Conservation (phyloP, 2,113 vertebrate genomes). For the Antigone vipio region DNA sequence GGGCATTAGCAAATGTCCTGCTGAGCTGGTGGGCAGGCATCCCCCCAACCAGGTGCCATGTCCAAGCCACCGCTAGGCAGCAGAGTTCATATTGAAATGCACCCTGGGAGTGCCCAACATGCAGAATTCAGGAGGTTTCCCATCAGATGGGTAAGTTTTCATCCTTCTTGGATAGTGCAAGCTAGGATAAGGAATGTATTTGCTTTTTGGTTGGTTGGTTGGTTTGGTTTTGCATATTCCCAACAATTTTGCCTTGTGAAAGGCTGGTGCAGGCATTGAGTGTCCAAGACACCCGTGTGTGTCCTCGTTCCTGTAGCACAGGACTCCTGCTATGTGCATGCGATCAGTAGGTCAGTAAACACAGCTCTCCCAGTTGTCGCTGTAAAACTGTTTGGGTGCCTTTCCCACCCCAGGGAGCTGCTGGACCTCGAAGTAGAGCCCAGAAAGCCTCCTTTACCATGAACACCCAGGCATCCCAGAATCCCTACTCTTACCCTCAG, state of each 20-base stretch:
- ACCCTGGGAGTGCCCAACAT: not conserved
- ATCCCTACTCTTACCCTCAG: too few relatives aligned
- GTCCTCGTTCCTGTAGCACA: fast-evolving
- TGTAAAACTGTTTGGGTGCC: not conserved
- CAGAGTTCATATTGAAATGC: not conserved
- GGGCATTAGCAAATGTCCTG: not conserved
- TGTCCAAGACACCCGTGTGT: not conserved
- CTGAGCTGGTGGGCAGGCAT: not conserved
- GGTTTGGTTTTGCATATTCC: not conserved
- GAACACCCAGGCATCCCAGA: not conserved
- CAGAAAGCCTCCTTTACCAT: not conserved
- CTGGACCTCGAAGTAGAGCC: not conserved
- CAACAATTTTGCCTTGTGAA: not conserved
- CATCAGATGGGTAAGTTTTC: not conserved
- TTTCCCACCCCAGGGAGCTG: not conserved
- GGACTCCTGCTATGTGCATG: fast-evolving
- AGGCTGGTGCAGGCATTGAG: not conserved
- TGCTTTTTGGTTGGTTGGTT: too few relatives aligned
- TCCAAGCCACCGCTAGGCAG: not conserved
- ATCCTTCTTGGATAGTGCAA: not conserved
- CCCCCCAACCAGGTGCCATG: fast-evolving
- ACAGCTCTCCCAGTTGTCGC: not conserved
- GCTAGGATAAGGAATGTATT: not conserved
- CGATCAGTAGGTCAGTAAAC: not conserved
- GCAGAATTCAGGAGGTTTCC: not conserved